Base-by-base conservation (phyloP, 2,797 vertebrate genomes). In the Malurus splendens region DNA sequence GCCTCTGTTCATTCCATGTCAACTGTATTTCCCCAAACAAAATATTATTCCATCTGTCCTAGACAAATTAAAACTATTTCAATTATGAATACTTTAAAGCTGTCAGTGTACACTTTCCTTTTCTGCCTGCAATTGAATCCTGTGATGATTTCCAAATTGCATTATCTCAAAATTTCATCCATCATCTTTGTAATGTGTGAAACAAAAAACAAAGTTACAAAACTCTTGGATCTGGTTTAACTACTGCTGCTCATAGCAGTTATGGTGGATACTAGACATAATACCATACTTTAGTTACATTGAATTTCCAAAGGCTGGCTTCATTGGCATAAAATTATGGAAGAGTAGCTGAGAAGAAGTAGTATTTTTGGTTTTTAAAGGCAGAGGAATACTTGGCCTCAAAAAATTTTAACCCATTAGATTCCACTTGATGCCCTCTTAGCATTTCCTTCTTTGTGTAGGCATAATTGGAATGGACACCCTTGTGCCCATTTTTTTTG, bases 91-190 rank as follows among this genome's bases (percentile, higher is more conserved):
- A 93, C 86, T 94, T 94, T 86, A 78, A 89, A 87, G 25, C 52
- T 84, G 78, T 95, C 71, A 74, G 54, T 87, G 84, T 70, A 61
- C 27, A 79, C 51, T 95, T 94, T 71, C 77, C 70, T 54, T 94
- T 96, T 90, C 76, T 48, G 84, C 72, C 54, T 65, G 79, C 50
- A 95, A 68, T 84, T 92, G 82, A 60, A 91, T 95, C 52, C 84
- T 86, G 62, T 92, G 91, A 93, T 94, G 87, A 93, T 82, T 95
- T 94, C 70, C 86, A 90, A 72, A 93, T 73, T 83, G 57, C 59
- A 89, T 93, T 94, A 91, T 83, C 90, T 87, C 89, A 81, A 87
- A 93, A 89, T 95, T 90, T 85, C 89, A 94, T 92, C 70, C n/a
- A 88, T 91, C 88, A 93, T 47, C 55, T 91, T 94, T 93, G 85